Evolutionary conservation across 1,140 invertebrate species (phyloP).

Genomic region (Drosophila kepulauana): DNA sequence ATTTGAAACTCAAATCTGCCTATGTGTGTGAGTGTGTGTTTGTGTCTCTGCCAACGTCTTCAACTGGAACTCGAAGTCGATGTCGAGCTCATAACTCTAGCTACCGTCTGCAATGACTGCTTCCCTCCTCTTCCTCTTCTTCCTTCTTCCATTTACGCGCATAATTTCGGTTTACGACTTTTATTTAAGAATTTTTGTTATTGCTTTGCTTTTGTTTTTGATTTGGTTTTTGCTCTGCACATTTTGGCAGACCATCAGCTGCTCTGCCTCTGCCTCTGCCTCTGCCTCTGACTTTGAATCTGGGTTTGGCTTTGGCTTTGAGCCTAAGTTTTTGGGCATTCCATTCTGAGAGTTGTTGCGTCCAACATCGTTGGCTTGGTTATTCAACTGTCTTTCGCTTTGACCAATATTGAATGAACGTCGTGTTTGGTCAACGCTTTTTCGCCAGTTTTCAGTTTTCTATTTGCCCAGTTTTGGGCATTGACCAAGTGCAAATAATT

Average conservation of each 20-base stretch:
- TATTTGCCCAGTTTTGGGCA: conserved; percentile 57
- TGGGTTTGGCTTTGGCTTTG: neutral
- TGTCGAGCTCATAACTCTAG: conserved; percentile 16
- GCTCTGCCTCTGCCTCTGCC: neutral
- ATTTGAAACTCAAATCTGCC: conserved; percentile 74
- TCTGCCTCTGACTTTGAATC: too few species aligned
- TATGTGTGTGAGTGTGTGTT: neutral
- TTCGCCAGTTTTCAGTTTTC: conserved; percentile 44
- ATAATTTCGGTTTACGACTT: conserved; percentile 59
- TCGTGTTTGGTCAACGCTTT: conserved; percentile 28
- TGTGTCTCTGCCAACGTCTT: conserved; percentile 25
- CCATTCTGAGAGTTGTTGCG: neutral
- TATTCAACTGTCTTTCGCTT: conserved; percentile 53
- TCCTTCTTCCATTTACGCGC: conserved; percentile 40
- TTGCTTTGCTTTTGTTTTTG: conserved; percentile 9
- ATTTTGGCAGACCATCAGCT: conserved; percentile 20
- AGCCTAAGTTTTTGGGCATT: neutral
- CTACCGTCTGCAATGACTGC: conserved; percentile 15
- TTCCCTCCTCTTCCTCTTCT: neutral
- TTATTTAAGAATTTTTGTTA: conserved; percentile 4
- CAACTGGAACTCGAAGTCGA: conserved; percentile 1
- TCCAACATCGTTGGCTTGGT: neutral
- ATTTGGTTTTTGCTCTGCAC: conserved; percentile 2
- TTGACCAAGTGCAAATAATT: conserved; percentile 67
- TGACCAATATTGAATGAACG: conserved; percentile 61